A percentile compares a stretch with the other conserved stretches of the same genome.
Evolutionary conservation across 2,113 vertebrate species (phyloP).

Genomic region (Hemiscyllium ocellatum): DNA sequence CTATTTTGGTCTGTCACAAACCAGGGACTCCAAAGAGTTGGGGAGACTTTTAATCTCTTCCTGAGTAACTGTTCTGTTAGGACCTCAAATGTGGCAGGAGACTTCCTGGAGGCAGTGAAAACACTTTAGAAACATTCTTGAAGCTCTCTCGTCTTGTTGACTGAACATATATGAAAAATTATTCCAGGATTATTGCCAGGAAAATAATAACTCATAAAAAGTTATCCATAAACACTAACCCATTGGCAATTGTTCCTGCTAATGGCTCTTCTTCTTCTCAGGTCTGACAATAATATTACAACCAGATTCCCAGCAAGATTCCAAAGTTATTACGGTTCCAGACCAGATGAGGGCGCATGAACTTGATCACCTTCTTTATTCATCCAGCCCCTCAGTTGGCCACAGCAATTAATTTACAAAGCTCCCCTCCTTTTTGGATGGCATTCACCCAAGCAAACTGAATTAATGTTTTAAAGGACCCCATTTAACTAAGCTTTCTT

Average conservation of each 20-base stretch:
- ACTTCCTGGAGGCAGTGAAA: not conserved
- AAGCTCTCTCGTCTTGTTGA: not conserved
- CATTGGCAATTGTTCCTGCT: not conserved
- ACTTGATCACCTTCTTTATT: no score
- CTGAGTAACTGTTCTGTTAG: not conserved
- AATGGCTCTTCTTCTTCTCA: not conserved
- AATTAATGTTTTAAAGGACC: no score
- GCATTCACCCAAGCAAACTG: no score
- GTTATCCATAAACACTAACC: not conserved
- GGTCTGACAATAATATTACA: no score
- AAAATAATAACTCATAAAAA: not conserved
- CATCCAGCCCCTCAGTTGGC: no score
- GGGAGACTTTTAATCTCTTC: not conserved
- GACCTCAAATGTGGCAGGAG: not conserved
- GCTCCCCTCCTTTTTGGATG: no score
- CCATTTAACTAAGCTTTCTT: no score
- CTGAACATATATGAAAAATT: not conserved
- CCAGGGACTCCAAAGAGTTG: not conserved
- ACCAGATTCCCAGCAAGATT: no score
- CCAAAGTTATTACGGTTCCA: no score
- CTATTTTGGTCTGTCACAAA: not conserved
- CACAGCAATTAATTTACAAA: no score
- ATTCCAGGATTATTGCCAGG: not conserved
- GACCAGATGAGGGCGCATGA: no score
- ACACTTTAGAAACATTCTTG: no score